Base-by-base conservation (phyloP, 2,888 invertebrate genomes). In the Cyrtodaria siliqua region DNA sequence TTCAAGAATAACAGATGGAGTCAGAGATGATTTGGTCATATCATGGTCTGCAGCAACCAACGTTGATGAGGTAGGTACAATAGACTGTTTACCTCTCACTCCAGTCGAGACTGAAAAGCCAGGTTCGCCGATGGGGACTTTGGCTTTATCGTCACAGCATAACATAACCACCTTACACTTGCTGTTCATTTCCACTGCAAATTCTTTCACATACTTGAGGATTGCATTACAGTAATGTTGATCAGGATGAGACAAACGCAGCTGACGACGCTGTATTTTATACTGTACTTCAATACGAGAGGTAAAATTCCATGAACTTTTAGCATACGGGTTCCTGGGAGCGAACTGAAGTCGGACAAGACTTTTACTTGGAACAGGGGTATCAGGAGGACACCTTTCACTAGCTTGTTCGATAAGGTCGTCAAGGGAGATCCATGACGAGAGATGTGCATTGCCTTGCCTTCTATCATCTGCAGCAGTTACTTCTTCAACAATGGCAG, bases 301-400 rank as follows among this genome's bases (percentile, higher is more conserved):
- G 6, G 75, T 76, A 49, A 79, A 79, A 16, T 27, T 59, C 42
- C 33, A 24, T 2, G 76, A 60, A 0, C 61, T 29, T 6, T 56
- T 57, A 0, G 52, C 23, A 66, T 77, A 77, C 1, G 76, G 72
- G 24, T 77, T 77, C 8, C 62, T 53, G 23, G 80, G 76, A 14
- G 76, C 23, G 52, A 80, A 80, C 73, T 73, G 77, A 2, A 80
- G 60, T 33, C 73, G 52, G 1, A 77, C 79, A 1, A 74, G 69
- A 23, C 59, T 69, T 40, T 75, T 75, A n/a, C 70, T 76, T 9
- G 76, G 81, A 24, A 81, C 53, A 2, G 67, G 59, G 4, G 75
- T 69, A 12, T 42, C 33, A 16, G 69, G 61, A 27, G 76, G 70
- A 50, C 80, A 83, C 29, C 18, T 14, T 8, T 67, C 56, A 26